Base-by-base conservation (phyloP, 1,140 invertebrate genomes). In the Maconellicoccus hirsutus region DNA sequence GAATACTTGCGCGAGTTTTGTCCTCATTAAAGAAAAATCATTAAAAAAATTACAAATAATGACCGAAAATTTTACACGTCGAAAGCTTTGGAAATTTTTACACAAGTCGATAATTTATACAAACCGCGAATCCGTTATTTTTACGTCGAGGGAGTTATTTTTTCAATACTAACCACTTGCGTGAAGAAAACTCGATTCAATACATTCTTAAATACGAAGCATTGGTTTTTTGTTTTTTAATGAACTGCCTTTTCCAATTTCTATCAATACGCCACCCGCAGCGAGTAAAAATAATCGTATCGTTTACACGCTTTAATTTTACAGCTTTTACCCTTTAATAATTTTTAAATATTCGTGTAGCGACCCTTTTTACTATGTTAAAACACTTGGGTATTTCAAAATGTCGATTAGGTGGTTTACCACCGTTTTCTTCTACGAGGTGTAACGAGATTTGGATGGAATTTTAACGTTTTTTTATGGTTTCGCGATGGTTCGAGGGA, bases 241-340 rank as follows among this genome's bases (percentile, higher is more conserved):
- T 66, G 61, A 66, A 66, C 25, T 66, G 61, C 22, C 52, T 25
- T 66, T 66, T 66, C 22, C 21, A 66, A 26, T 66, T 66, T 66
- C 22, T 66, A 26, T 26, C 25, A 23, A 26, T 66, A 26, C 21
- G 25, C 61, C 61, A 66, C 61, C 61, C 61, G 61, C 61, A 66
- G 61, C 19, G 61, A 66, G 3, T 66, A 66, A 66, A 66, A 66
- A 66, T 23, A 23, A 66, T 23, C 25, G 14, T 12, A 23, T 23
- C 25, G 14, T 12, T 66, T 66, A 23, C 22, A 12, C 3, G 61
- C 61, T 23, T 66, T 22, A 66, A 66, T 66, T 66, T 52, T 52
- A 52, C 42, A 52, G 42, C 42, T 52, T 52, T 52, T 52, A 52
- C 42, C 42, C 42, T 52, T 52, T 52, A 52, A 52, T 16, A 16